Evolutionary conservation across 2,797 vertebrate species (phyloP).

Genomic region (Hyperoplus lanceolatus): DNA sequence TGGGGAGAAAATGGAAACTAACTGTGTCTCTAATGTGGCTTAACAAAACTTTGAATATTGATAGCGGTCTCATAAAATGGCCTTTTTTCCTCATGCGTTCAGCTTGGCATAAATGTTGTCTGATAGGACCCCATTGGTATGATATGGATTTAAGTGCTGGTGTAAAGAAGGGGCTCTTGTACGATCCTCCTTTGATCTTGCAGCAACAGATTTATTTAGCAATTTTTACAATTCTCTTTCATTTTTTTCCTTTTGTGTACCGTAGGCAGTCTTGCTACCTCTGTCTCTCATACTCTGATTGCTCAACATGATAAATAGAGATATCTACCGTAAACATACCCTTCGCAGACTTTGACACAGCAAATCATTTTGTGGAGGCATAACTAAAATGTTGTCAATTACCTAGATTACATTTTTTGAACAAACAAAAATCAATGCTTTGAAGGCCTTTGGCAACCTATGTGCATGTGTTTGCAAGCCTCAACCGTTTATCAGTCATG

Average conservation of each 20-base stretch:
- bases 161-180: conserved; percentile 37
- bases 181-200: conserved; percentile 58
- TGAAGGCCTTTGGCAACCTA: conserved; percentile 13
- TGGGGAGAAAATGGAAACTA: conserved; percentile 11
- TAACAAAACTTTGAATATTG: conserved; percentile 47
- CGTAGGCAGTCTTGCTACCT: conserved; percentile 1
- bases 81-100: conserved; percentile 31
- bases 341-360: conserved; percentile 5
- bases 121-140: conserved; percentile 32
- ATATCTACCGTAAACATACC: conserved; percentile 24
- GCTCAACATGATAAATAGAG: conserved; percentile 24
- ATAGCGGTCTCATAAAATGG: conserved; percentile 27
- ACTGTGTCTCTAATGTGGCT: conserved; percentile 37
- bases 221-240: background rate
- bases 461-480: conserved; percentile 23
- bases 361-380: conserved; percentile 6
- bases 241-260: conserved; percentile 26
- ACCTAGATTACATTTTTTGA: conserved; percentile 5
- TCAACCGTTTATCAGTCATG: conserved; percentile 6
- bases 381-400: conserved; percentile 41
- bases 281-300: conserved; percentile 8
- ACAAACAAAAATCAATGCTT: conserved; percentile 21
- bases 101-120: conserved; percentile 38
- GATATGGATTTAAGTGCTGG: conserved; percentile 50
- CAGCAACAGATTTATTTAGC: conserved; percentile 3